These are phyloP conservation scores for Sminthopsis crassicaudata DNA, from an alignment of 2,113 vertebrate species.

Conservation along the genomic window DNA sequence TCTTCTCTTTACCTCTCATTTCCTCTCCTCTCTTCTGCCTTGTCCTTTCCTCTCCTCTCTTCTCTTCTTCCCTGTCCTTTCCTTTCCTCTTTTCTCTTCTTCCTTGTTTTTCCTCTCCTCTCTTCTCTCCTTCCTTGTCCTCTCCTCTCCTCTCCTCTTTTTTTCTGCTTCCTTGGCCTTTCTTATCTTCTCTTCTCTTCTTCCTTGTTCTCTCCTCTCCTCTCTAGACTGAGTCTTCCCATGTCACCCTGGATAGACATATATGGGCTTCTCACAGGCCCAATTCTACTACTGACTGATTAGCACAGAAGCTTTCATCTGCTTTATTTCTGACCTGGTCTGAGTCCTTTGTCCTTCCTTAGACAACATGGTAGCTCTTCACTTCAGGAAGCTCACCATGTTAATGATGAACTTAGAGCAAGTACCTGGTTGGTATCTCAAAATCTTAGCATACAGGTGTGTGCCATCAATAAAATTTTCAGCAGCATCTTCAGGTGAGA, in stretches of 20 bases:
- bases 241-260: not conserved
- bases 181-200: no score
- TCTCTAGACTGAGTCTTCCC: not conserved
- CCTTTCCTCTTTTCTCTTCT: not conserved
- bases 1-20: no score
- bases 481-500: not conserved
- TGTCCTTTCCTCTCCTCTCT: no score
- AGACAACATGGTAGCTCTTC: not conserved
- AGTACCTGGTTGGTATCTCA: not conserved
- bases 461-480: not conserved
- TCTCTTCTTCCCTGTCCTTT: not conserved
- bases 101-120: not conserved
- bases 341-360: not conserved
- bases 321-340: not conserved
- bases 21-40: not conserved
- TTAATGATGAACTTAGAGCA: not conserved
- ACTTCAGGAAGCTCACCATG: not conserved
- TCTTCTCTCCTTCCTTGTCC: no score
- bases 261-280: not conserved
- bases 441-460: not conserved
- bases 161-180: rapidly evolving
- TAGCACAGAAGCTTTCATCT: not conserved
- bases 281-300: not conserved
- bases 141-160: not conserved
- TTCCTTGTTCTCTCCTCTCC: not conserved